A percentile compares a stretch with the other conserved stretches of the same genome.
phyloP scores from a whole-genome alignment of 1,140 invertebrate species.

The Drosophila subobscura region DNA sequence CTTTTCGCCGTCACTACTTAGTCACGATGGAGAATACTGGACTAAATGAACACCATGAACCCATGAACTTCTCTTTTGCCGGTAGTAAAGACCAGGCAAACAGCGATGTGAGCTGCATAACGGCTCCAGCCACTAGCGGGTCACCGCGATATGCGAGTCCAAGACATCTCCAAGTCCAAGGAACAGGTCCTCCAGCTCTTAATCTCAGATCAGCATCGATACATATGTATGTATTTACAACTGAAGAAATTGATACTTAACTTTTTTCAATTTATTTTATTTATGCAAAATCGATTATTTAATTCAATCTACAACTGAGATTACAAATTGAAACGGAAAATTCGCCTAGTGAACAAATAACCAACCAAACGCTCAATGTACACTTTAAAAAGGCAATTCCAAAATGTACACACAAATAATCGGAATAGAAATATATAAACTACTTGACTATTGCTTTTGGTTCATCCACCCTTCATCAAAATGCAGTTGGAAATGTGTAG shows the following conservation, averaged over 20 bases:
- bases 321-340: slow-evolving; percentile 50
- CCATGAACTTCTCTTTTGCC: too few species aligned
- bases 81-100: too few species aligned
- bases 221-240: too few species aligned
- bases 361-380: slow-evolving; percentile 50
- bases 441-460: slow-evolving; percentile 37
- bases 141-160: too few species aligned
- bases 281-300: slow-evolving; percentile 68
- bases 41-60: too few species aligned
- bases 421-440: slow-evolving; percentile 57
- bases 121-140: too few species aligned
- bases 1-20: too few species aligned
- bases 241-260: slow-evolving; percentile 27
- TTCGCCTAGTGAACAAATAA: slow-evolving; percentile 30
- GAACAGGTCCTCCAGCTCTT: too few species aligned
- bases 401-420: slow-evolving; percentile 54
- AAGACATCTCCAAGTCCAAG: too few species aligned
- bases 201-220: too few species aligned
- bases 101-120: too few species aligned
- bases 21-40: too few species aligned
- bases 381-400: slow-evolving; percentile 27
- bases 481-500: slow-evolving; percentile 67
- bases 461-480: slow-evolving; percentile 47
- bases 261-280: slow-evolving; percentile 69
- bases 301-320: slow-evolving; percentile 70